phyloP scores from a whole-genome alignment of 2,797 vertebrate genomes.

The Epinephelus malabaricus region DNA sequence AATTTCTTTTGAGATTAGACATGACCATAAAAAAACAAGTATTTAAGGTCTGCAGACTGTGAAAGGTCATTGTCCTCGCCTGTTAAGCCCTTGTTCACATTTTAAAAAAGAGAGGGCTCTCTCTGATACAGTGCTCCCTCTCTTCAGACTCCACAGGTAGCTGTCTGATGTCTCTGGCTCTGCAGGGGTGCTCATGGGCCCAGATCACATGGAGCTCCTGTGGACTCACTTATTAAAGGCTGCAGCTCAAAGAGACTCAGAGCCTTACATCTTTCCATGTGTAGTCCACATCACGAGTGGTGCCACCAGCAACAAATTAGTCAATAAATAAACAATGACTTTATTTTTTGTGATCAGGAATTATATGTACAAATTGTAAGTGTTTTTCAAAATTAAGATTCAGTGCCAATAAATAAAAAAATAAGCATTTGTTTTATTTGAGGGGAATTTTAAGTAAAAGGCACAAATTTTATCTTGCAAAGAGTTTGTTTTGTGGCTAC shows the following conservation, averaged over 20 bases:
- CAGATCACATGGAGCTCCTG: conserved; percentile 65
- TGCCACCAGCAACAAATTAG: conserved; percentile 24
- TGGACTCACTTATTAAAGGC: conserved; percentile 73
- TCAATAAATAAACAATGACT: conserved; percentile 50
- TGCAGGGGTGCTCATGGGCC: conserved; percentile 51
- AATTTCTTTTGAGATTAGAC: not conserved
- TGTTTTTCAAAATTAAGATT: conserved; percentile 1
- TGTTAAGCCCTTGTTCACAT: conserved; percentile 54
- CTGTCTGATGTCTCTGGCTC: conserved; percentile 71
- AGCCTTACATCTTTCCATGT: conserved; percentile 55
- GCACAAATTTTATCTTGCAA: not conserved
- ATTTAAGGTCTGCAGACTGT: conserved; percentile 19
- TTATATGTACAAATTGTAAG: not conserved
- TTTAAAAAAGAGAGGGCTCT: conserved; percentile 46
- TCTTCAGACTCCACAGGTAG: conserved; percentile 64
- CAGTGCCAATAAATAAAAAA: not conserved
- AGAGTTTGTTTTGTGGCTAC: conserved; percentile 4
- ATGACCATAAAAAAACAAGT: not conserved
- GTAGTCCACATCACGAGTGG: conserved; percentile 23
- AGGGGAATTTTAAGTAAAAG: not conserved
- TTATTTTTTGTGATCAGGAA: conserved; percentile 14
- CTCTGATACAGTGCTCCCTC: conserved; percentile 43
- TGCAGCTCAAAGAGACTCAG: conserved; percentile 59
- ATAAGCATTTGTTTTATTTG: not conserved
- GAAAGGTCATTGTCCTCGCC: conserved; percentile 50